Base-by-base conservation (phyloP, 1,140 invertebrate genomes). In the Parapsyche elsis region DNA sequence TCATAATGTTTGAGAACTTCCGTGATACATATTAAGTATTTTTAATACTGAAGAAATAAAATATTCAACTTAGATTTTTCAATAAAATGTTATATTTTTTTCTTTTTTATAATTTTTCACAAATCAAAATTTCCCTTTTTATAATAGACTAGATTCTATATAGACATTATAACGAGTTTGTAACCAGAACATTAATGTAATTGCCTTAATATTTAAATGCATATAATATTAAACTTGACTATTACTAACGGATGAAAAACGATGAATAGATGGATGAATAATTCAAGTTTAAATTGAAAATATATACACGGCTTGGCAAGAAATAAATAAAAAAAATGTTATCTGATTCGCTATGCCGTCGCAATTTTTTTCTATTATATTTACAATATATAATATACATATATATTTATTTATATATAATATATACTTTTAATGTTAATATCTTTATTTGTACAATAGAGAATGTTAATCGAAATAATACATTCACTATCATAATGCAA, bases 121-220 rank as follows among this genome's bases (percentile, higher is more conserved):
- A 57, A 57, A 57, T 21, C 19, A 57, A n/a, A 57, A 4, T 67
- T 71, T 19, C 26, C 67, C 16, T 30, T 71, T 71, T 12, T 0
- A 16, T 16, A 16, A 71, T 23, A 26, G 16, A 24, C 23, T 71
- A 71, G 10, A 30, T 4, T 10, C 16, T 67, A 67, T 61, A 9
- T 61, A 61, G 19, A 16, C 46, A 38, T 53, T 5, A 59, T 24
- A 59, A 57, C 24, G 23, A 75, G 73, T 75, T 49, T 75, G 73
- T 75, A 75, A 57, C 24, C 73, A 75, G 23, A 75, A 46, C 73
- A 75, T 75, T 75, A 75, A 21, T 75, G 23, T 75, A 75, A 75
- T 75, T 46, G 73, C 73, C 73, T 75, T 75, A 75, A 75, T 59
- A 59, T 46, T 73, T 73, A 73, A 73, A 71, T 9, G 12, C 21